phyloP scores from a whole-genome alignment of 2,797 vertebrate genomes.

The Sebastes elongatus region DNA sequence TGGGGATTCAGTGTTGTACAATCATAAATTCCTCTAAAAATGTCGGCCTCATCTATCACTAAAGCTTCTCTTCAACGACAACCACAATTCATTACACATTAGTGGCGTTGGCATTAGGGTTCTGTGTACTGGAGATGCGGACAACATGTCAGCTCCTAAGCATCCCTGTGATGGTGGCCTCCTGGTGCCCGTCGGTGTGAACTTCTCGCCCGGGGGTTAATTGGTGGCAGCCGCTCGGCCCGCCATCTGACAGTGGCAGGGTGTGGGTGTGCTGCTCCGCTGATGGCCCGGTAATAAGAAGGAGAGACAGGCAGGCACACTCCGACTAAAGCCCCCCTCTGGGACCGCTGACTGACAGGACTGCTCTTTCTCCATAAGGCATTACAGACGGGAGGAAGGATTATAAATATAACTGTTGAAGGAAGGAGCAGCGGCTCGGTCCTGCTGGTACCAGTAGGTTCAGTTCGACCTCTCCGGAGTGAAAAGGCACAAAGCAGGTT shows the following conservation, averaged over 20 bases:
- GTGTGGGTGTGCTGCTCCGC: constrained; percentile 59
- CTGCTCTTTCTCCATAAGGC: constrained; percentile 62
- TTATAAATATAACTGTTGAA: constrained; percentile 44
- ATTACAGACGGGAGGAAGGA: constrained; percentile 18
- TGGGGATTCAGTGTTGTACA: constrained; percentile 27
- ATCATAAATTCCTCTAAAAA: constrained; percentile 53
- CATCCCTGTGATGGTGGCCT: constrained; percentile 33
- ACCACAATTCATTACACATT: constrained; percentile 36
- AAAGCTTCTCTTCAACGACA: constrained; percentile 30
- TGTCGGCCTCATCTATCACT: constrained; percentile 46
- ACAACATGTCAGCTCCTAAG: constrained; percentile 37
- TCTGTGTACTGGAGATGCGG: constrained; percentile 11
- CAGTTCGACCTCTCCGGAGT: constrained; percentile 1
- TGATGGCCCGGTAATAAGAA: constrained; percentile 67
- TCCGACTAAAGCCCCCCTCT: constrained; percentile 21
- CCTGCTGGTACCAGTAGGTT: constrained; percentile 17
- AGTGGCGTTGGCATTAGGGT: constrained; percentile 3
- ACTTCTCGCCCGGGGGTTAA: constrained; percentile 65
- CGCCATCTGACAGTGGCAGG: constrained; percentile 55
- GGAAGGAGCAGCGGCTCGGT: neutral
- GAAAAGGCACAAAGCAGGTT: neutral
- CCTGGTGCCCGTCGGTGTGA: constrained; percentile 33
- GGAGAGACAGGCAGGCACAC: constrained; percentile 44
- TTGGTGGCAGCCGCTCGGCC: constrained; percentile 65
- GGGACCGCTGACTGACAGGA: constrained; percentile 62